phyloP scores from a whole-genome alignment of 2,888 invertebrate species.

The Chelonus formosanus region DNA sequence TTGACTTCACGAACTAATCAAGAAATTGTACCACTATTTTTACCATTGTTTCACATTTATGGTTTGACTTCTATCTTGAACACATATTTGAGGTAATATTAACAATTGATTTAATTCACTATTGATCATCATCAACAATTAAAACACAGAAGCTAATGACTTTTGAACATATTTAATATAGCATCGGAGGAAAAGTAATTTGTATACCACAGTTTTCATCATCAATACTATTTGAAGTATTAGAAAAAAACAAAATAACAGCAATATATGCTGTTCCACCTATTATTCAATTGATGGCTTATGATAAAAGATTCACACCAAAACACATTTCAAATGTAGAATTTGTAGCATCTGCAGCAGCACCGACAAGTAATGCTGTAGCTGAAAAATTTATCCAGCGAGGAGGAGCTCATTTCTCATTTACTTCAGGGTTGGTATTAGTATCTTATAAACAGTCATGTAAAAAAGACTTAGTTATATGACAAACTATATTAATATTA shows the following conservation, averaged over 20 bases:
- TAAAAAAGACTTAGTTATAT: too few relatives aligned
- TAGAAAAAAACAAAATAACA: slow-evolving; percentile 73
- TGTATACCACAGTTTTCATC: slow-evolving; percentile 81
- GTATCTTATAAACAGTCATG: too few relatives aligned
- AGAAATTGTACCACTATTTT: slow-evolving; percentile 74
- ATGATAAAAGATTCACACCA: slow-evolving; percentile 63
- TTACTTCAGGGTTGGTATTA: slow-evolving; percentile 68
- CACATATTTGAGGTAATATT: slow-evolving; percentile 65
- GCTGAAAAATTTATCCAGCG: slow-evolving; percentile 68
- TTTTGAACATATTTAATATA: slow-evolving; percentile 6
- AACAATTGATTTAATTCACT: too few relatives aligned
- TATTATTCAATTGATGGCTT: slow-evolving; percentile 65
- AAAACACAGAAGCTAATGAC: too few relatives aligned
- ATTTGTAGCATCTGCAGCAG: slow-evolving; percentile 73
- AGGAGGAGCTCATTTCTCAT: slow-evolving; percentile 59
- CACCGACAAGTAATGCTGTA: slow-evolving; percentile 72
- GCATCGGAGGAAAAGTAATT: slow-evolving; percentile 72
- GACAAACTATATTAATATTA: background rate
- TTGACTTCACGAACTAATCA: slow-evolving; percentile 65
- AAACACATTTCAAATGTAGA: slow-evolving; percentile 70
- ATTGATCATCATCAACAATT: too few relatives aligned
- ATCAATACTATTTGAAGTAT: slow-evolving; percentile 71
- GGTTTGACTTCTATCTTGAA: slow-evolving; percentile 73
- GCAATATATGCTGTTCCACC: slow-evolving; percentile 82
- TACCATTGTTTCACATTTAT: slow-evolving; percentile 87